A percentile compares a stretch with the other conserved stretches of the same genome.
These are phyloP conservation scores for Drosophila tropicalis DNA, from an alignment of 1,140 invertebrate species.

Conservation along the genomic window DNA sequence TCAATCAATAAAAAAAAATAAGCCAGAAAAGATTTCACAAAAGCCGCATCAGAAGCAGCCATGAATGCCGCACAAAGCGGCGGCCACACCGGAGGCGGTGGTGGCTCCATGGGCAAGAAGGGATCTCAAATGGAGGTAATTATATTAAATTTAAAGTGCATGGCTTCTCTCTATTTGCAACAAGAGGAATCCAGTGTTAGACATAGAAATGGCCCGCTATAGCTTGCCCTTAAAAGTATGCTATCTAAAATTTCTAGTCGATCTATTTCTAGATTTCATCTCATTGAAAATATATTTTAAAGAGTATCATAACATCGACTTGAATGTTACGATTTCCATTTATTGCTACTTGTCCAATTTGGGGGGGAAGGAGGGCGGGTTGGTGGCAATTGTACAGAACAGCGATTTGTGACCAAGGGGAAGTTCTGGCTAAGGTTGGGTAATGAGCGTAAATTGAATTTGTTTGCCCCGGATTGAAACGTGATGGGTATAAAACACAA, in stretches of 20 bases:
- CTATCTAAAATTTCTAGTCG: neutral
- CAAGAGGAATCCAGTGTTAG: neutral
- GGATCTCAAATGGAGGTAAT: slow-evolving; percentile 84
- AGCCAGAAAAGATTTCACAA: neutral
- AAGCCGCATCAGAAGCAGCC: slow-evolving; percentile 30
- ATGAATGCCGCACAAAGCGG: slow-evolving; percentile 84
- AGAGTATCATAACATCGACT: neutral
- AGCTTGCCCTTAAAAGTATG: neutral
- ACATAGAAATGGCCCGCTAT: neutral
- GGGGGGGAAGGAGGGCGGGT: neutral
- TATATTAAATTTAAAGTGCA: slow-evolving; percentile 61
- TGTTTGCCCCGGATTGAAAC: slow-evolving; percentile 28
- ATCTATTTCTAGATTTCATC: too few relatives aligned
- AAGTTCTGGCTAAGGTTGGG: neutral
- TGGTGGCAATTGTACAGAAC: too few relatives aligned
- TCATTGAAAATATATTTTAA: too few relatives aligned
- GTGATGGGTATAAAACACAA: slow-evolving; percentile 41
- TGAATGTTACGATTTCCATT: slow-evolving; percentile 17
- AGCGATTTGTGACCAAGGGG: slow-evolving; percentile 1
- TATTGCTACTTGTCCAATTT: slow-evolving; percentile 21
- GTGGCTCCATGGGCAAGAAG: slow-evolving; percentile 83
- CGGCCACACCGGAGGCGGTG: slow-evolving; percentile 80
- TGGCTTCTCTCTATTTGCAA: neutral
- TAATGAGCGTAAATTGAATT: slow-evolving; percentile 56
- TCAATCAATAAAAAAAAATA: neutral